Base-by-base conservation (phyloP, 2,113 vertebrate species). In the Jaculus jaculus region DNA sequence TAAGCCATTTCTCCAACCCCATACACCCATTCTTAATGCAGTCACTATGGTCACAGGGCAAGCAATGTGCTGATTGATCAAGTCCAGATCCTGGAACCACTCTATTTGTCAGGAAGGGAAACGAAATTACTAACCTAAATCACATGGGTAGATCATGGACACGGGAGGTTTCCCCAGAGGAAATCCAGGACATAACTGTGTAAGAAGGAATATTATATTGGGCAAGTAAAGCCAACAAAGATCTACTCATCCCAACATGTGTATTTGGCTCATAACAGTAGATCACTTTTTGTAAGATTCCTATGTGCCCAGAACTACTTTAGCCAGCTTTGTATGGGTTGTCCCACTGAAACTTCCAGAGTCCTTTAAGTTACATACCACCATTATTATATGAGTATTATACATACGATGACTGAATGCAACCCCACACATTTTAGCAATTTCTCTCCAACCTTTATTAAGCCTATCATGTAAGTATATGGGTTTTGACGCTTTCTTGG, bases 301-400 rank as follows among this genome's bases (percentile, higher is more conserved):
- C n/a, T 75, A 11, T 79, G 60, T 71, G 30, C 28, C 66, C 63
- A 30, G 18, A 90, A 20, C 30, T 60, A 65, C 72, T 20, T 90
- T 85, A 69, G 82, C 51, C 18, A 8, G 20, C 5, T 83, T 66
- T 58, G 12, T 61, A 69, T 75, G 26, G 20, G 71, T 72, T 66
- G 87, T 39, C 24, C 30, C 42, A 75, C n/a, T 77, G 86, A 89
- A 84, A 34, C 16, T 18, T 89, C 61, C 84, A 83, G 32, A 96
- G 34, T 60, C 15, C 28, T 79, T 3, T 88, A 74, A 92, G 1
- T 21, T 51, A 81, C 32, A 74, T 74, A 90, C 15, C 68, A 51
- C 65, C 68, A 85, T 42, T 81, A 90, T 58, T 81, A 42, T 4
- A 24, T 80, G 15, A 10, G 81, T 60, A 74, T 86, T 79, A 73